Base-by-base conservation (phyloP, 2,888 invertebrate species). In the Megamerina dolium region DNA sequence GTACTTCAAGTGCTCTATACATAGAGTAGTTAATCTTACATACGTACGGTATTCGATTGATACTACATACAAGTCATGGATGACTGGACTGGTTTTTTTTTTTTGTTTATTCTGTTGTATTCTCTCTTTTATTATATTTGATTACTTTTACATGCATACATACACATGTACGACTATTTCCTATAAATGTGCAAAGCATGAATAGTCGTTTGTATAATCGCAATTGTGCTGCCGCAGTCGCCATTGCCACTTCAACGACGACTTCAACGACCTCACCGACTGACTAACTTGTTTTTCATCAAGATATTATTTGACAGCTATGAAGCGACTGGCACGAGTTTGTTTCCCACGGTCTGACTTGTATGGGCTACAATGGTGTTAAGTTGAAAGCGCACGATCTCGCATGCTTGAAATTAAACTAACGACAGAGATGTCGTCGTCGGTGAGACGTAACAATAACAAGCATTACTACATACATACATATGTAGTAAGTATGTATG, bases 261-360 rank as follows among this genome's bases (percentile, higher is more conserved):
- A n/a, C n/a, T n/a, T n/a, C n/a, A n/a, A n/a, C n/a, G n/a, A 31
- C 29, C 38, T 42, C 14, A 12, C 37, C 21, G 32, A 38, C 37
- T 38, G n/a, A 5, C 10, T 23, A 38, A 35, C 51, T 64, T 63
- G 64, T 61, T 62, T 60, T 57, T 58, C 66, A 64, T 65, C 67
- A 63, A 65, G 64, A 65, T 66, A 66, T 59, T 64, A 65, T 66
- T 65, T 65, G 66, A 65, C 66, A 64, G 63, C 67, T 64, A 62
- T 65, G 63, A 66, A 66, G 63, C 65, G 66, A 66, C 67, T 67
- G 69, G 67, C 67, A 68, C 67, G 69, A 68, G 67, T 68, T 68
- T 66, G 67, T 66, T 68, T 68, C 67, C 67, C 67, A 68, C 67
- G 67, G 69, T 68, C 64, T 64, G 67, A 56, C 56, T 54, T 63